Percentiles rank a stretch among this genome's conserved stretches.
These are phyloP conservation scores for Tortrix viridana DNA, from an alignment of 2,888 invertebrate species.

Conservation along the genomic window DNA sequence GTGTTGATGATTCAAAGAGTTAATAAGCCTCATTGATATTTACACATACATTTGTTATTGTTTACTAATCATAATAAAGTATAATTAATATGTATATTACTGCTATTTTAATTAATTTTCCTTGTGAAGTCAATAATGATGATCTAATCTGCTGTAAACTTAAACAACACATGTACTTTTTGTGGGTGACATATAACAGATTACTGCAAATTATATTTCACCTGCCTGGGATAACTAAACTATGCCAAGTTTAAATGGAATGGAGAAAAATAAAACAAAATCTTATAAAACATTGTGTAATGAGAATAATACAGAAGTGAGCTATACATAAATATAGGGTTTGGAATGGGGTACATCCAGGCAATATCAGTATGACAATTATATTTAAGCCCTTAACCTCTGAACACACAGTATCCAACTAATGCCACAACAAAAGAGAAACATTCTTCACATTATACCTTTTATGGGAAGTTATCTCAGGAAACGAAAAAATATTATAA, in stretches of 20 bases:
- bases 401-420: neutral
- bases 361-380: constrained; percentile 39
- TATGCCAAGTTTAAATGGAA: neutral
- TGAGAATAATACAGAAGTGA: constrained; percentile 80
- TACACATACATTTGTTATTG: no score
- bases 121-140: no score
- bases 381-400: neutral
- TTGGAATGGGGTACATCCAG: constrained; percentile 73
- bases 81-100: no score
- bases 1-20: no score
- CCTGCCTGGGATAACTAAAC: no score
- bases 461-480: neutral
- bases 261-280: constrained; percentile 58
- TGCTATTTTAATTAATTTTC: no score
- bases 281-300: constrained; percentile 78
- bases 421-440: no score
- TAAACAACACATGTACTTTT: no score
- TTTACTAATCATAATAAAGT: no score
- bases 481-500: constrained; percentile 10
- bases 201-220: no score
- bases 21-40: neutral
- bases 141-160: no score
- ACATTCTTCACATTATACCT: neutral
- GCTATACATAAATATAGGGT: constrained; percentile 77
- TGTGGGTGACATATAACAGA: no score